Base-by-base conservation (phyloP, 2,797 vertebrate genomes). In the Distichodus sexfasciatus region DNA sequence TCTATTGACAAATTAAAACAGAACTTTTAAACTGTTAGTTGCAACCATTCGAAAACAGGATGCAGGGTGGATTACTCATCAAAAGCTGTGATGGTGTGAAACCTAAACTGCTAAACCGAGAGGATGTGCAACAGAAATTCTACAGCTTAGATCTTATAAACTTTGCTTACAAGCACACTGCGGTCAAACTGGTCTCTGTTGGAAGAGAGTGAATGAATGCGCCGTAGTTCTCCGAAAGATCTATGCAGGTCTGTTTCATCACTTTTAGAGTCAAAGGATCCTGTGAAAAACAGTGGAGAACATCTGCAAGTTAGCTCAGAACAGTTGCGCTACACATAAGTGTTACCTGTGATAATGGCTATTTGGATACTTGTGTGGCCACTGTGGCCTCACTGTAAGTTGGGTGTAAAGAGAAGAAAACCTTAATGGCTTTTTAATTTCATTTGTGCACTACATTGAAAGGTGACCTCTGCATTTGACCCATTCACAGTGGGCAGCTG, bases 161-260 rank as follows among this genome's bases (percentile, higher is more conserved):
- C n/a, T n/a, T n/a, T n/a, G n/a, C 71, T 66, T 66, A 78, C 71
- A 71, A 77, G 74, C 26, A 58, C 23, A 80, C 83, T 86, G 46
- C 87, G 79, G 73, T 76, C 83, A 10, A 76, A 17, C 4, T 76
- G 71, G 64, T 40, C 84, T 87, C 85, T 75, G 14, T 71, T 47
- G 6, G 80, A 79, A 47, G 69, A 88, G 28, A 74, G 40, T 9
- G 76, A 76, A 70, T 62, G 50, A 63, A 82, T 77, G 51, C 2
- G 50, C 28, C 3, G 58, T 62, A 0, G 31, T 26, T 40, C 46
- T 36, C 48, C 73, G 59, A 68, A 54, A 63, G 76, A 24, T 54
- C 75, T 82, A 51, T 57, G 77, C 10, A 5, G 9, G 26, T 19
- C 3, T 33, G 23, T 19, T 3, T 17, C 66, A 33, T 74, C 71